Evolutionary conservation across 1,140 invertebrate genomes (phyloP), one percentile per base, ranked within the genome.

Genomic region (Venturia canescens): DNA sequence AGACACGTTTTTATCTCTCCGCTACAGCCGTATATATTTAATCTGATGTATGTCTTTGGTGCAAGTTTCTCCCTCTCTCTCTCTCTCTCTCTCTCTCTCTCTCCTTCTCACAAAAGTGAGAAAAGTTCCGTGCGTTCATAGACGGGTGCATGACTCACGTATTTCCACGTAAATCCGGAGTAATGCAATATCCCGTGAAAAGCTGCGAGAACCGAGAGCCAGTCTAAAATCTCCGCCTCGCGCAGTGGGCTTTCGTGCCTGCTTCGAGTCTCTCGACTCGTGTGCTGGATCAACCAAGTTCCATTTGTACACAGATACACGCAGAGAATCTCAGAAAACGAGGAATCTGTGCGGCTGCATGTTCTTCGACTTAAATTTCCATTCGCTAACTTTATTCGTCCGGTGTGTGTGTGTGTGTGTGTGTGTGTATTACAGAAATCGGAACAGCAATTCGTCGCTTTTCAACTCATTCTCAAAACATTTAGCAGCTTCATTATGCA

Each of bases 151-250:
- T 77, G 74, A 76, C 74, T 57, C 74, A 76, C 74, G 31, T 76
- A 63, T 76, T 76, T 63, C 74, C 57, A 60, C 74, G 74, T 76
- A 76, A 76, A 63, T 76, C 74, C 57, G 57, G 57, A 76, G 53
- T 76, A 66, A 76, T 76, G 74, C 74, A 76, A 76, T 76, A 75
- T 75, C 38, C 9, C 15, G 23, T 15, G 27, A 23, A 29, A 3
- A 16, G 27, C 63, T 66, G 3, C 63, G 27, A 27, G 27, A 29
- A 66, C 3, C 63, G 63, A 66, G 63, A 66, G 27, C 1, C 15
- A 75, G 72, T 29, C 26, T 57, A 50, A 75, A 66, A 75, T 75
- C 72, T 50, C 31, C 57, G 72, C 72, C 48, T 18, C 57, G 72
- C 72, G 29, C 70, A 13, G 18, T 26, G 63, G 23, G 50, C 57